Base-by-base conservation (phyloP, 2,888 invertebrate genomes). In the Chymomyza procnemis region DNA sequence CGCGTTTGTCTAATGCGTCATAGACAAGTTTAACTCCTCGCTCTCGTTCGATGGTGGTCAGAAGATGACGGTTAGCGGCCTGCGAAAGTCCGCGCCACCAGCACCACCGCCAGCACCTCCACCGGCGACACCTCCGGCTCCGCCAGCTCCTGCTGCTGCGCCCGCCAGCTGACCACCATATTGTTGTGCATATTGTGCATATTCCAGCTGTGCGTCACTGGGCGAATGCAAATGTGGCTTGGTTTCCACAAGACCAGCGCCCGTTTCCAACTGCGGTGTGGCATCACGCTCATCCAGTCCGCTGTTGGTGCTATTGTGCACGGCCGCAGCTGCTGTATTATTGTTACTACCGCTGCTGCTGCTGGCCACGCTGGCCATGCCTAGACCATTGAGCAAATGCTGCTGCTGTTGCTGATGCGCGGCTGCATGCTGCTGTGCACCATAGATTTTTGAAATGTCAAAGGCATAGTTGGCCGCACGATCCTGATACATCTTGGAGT, bases 401-500 rank as follows among this genome's bases (percentile, higher is more conserved):
- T 88, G 88, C 64, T 89, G 89, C 62, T 90, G 90, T 67, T 90
- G 90, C 41, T 89, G 90, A 47, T 90, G 90, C 41, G 87, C 89
- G 8, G 89, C 90, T 18, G 88, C 85, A 59, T 89, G 89, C 69
- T 90, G 90, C 74, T 90, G 90, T 47, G 90, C 90, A 63, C 91
- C 91, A 66, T 91, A 91, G 71, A 91, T 91, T 83, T 91, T 91
- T 41, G 91, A 90, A 66, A 91, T 91, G 69, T 91, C 91, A 62
- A 91, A 91, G 78, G 91, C 91, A 85, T 91, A 91, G 72, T 91
- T 91, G 73, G 91, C 89, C 26, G 90, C 91, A 60, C 91, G 89
- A 82, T 91, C 91, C 77, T 91, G 91, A 74, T 91, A 91, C 90
- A 91, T 91, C 82, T 91, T 91, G 67, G 91, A 91, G 73, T 91